Evolutionary conservation across 2,113 vertebrate species (phyloP).

Genomic region (Dromiciops gliroides): DNA sequence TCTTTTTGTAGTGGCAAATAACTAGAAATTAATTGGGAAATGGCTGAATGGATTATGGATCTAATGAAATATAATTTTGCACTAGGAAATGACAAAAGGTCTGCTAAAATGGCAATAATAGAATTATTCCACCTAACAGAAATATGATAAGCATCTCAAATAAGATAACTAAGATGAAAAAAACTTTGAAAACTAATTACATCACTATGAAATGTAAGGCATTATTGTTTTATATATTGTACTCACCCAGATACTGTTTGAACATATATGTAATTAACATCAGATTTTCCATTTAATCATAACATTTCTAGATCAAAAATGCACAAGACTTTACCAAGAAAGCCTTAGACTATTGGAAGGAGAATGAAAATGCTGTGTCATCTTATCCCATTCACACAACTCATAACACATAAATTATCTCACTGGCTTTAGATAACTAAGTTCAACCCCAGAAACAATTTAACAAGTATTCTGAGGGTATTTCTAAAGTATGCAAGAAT

Average conservation of each 20-base stretch:
- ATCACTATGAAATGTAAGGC: background rate
- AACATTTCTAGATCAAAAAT: background rate
- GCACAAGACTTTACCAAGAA: background rate
- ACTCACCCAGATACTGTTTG: background rate
- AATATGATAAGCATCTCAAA: background rate
- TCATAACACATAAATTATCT: background rate
- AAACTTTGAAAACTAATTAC: background rate
- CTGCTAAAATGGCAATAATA: background rate
- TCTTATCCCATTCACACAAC: background rate
- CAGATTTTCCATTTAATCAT: background rate
- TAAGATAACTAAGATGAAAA: background rate
- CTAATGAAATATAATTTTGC: background rate
- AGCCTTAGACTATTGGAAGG: background rate
- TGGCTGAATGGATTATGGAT: background rate
- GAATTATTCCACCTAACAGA: background rate
- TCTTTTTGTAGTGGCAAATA: background rate
- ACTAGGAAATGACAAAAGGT: background rate
- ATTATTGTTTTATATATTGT: too few species aligned
- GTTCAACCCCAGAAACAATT: background rate
- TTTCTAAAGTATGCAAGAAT: constrained; percentile 3
- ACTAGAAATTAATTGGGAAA: background rate
- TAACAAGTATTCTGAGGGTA: constrained; percentile 6
- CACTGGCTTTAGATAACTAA: background rate
- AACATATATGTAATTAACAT: background rate
- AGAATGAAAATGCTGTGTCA: background rate